phyloP scores from a whole-genome alignment of 2,113 vertebrate species.

The Electrona antarctica region DNA sequence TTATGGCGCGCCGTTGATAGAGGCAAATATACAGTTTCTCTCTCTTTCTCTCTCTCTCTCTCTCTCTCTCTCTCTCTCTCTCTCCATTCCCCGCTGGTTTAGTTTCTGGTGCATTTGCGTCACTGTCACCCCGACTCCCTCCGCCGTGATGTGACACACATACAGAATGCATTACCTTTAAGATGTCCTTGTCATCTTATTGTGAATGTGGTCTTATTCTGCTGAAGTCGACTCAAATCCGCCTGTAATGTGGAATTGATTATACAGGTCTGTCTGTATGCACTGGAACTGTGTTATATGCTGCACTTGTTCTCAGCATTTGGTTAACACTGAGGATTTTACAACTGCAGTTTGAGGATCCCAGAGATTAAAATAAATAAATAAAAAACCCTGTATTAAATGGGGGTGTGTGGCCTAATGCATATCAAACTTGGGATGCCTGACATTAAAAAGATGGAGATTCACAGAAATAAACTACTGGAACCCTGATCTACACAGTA shows the following conservation, averaged over 20 bases:
- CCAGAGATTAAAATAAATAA: no score
- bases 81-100: constrained; percentile 52
- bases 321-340: background rate
- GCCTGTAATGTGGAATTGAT: no score
- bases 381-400: no score
- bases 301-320: background rate
- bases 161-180: constrained; percentile 56
- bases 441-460: no score
- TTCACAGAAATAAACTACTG: no score
- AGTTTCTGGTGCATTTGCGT: constrained; percentile 69
- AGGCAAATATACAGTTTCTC: constrained; percentile 49
- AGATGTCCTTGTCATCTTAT: constrained; percentile 47
- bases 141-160: constrained; percentile 66
- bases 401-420: no score
- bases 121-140: constrained; percentile 62
- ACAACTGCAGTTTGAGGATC: no score
- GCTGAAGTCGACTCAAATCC: background rate
- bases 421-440: no score
- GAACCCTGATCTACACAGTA: no score
- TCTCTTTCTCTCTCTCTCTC: no score
- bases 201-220: constrained; percentile 18
- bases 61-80: background rate
- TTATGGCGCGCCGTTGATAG: constrained; percentile 64
- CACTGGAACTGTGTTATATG: background rate
- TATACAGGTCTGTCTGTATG: background rate